These are phyloP conservation scores for Rhinella marina DNA, from an alignment of 2,797 vertebrate species.

Conservation along the genomic window DNA sequence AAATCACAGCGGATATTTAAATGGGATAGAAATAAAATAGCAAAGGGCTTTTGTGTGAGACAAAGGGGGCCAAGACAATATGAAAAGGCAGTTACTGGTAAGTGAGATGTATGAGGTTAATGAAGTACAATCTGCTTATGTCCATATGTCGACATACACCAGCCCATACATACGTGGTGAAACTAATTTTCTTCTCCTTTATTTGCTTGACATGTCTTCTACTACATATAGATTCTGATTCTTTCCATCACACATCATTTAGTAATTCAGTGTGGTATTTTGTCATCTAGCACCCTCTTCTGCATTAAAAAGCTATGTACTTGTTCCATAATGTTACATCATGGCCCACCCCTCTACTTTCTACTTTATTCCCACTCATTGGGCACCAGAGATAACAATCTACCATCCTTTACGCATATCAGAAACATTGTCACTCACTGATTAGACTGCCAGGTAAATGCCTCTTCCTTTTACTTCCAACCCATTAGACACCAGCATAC, in stretches of 20 bases:
- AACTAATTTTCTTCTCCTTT: not conserved
- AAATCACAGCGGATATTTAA: conserved; percentile 74
- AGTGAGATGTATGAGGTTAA: conserved; percentile 59
- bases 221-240: not conserved
- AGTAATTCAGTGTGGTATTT: not conserved
- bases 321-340: not conserved
- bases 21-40: conserved; percentile 67
- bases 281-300: not conserved
- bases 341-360: not conserved
- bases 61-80: conserved; percentile 54
- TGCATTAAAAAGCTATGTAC: too few relatives aligned
- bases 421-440: not conserved
- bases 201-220: not conserved
- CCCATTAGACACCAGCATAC: not conserved
- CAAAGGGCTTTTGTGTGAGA: conserved; percentile 53
- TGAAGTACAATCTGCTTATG: conserved; percentile 38
- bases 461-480: not conserved
- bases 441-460: not conserved
- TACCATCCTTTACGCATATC: not conserved
- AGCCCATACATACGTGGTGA: not conserved
- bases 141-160: conserved; percentile 46
- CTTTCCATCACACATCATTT: not conserved
- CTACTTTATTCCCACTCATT: not conserved
- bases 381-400: not conserved
- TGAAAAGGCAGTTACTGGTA: conserved; percentile 56